Conservation (phyloP, 64 coral and sea anemone species). For the Montipora foliosa region DNA sequence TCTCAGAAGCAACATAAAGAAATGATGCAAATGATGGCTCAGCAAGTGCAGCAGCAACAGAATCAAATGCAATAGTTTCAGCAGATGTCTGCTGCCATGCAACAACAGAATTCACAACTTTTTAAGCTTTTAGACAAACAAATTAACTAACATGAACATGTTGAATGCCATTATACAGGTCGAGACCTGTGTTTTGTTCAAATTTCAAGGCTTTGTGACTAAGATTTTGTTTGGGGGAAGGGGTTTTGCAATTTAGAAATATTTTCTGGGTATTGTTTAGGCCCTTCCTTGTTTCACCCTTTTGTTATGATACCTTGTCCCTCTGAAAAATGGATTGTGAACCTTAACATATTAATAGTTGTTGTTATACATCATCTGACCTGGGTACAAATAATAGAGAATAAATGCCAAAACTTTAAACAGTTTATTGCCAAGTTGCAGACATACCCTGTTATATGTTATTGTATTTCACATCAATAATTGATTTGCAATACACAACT, state of each 20-base stretch:
- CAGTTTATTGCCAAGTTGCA: neutral
- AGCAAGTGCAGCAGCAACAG: slow-evolving; percentile 26
- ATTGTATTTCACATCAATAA: neutral
- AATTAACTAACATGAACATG: neutral
- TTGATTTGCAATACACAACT: neutral
- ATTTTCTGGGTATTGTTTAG: neutral
- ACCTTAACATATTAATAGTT: neutral
- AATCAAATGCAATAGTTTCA: slow-evolving; percentile 28
- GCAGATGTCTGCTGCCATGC: slow-evolving; percentile 28
- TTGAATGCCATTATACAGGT: neutral
- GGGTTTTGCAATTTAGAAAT: neutral
- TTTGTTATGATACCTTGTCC: neutral
- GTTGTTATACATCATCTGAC: neutral
- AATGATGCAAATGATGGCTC: slow-evolving; percentile 29
- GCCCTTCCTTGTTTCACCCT: neutral
- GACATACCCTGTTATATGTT: neutral
- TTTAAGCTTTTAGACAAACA: slow-evolving; percentile 19
- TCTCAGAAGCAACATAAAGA: neutral
- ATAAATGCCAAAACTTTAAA: neutral
- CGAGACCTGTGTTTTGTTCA: neutral
- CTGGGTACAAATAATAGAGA: neutral
- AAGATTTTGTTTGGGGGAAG: neutral
- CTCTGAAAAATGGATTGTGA: no score
- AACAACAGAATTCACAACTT: slow-evolving; percentile 26
- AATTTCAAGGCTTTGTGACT: neutral